phyloP scores from a whole-genome alignment of 2,113 vertebrate genomes.

The Sebastes fasciatus region DNA sequence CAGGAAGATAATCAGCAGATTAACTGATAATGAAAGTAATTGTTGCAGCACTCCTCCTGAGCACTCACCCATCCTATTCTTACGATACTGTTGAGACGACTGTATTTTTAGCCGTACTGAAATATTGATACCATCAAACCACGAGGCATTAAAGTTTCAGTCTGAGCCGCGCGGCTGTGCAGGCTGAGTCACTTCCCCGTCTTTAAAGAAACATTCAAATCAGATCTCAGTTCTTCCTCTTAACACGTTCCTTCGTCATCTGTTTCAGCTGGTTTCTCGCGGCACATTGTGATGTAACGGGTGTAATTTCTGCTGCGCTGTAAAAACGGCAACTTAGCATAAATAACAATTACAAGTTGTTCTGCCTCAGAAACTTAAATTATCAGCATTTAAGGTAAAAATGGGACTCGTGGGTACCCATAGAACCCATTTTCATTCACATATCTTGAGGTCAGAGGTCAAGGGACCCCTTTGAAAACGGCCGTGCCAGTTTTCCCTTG shows the following conservation, averaged over 20 bases:
- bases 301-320: neutral
- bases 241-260: neutral
- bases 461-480: no score
- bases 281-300: neutral
- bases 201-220: conserved; percentile 22
- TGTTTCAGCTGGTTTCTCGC: neutral
- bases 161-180: neutral
- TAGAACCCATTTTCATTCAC: no score
- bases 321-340: neutral
- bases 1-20: neutral
- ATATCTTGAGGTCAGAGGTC: no score
- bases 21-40: neutral
- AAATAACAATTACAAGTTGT: neutral
- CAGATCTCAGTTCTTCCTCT: neutral
- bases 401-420: neutral
- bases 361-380: neutral
- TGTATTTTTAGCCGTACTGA: conserved; percentile 62
- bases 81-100: neutral
- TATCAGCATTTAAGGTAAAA: neutral
- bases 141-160: conserved; percentile 58
- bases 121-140: conserved; percentile 62
- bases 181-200: neutral
- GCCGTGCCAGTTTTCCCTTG: no score
- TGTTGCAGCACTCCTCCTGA: neutral
- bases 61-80: neutral